Percentiles rank a stretch among this genome's conserved stretches.
These are phyloP conservation scores for Nyctibius bracteatus DNA, from an alignment of 2,113 vertebrate species.

Conservation along the genomic window DNA sequence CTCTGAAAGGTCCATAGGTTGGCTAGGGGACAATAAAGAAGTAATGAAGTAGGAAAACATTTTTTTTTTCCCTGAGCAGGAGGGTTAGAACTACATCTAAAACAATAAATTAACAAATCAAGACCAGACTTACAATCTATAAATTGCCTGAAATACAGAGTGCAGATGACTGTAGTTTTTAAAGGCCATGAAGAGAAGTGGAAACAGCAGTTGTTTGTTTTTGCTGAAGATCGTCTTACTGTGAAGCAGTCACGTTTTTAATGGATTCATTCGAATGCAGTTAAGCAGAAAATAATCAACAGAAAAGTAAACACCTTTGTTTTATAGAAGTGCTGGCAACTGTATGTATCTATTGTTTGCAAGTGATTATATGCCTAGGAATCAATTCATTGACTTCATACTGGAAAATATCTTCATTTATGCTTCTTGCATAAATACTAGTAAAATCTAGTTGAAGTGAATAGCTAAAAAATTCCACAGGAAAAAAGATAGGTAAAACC, in stretches of 20 bases:
- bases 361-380: conserved; percentile 31
- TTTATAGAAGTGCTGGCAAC: conserved; percentile 63
- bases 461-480: conserved; percentile 1
- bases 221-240: conserved; percentile 56
- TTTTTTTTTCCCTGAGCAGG: not conserved
- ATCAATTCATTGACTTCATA: conserved; percentile 50
- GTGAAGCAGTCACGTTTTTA: conserved; percentile 55
- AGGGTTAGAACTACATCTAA: not conserved
- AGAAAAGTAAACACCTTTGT: conserved; percentile 71
- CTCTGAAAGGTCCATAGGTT: not conserved
- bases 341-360: conserved; percentile 58
- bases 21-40: not conserved
- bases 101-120: conserved; percentile 4
- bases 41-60: not conserved
- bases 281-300: conserved; percentile 61
- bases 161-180: conserved; percentile 10
- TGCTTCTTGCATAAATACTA: conserved; percentile 15
- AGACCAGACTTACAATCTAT: not conserved
- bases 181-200: conserved; percentile 33
- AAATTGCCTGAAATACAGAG: conserved; percentile 7
- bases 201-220: conserved; percentile 65
- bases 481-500: conserved; percentile 9
- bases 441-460: not conserved
- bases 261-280: conserved; percentile 69
- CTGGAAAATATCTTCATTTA: conserved; percentile 43